Conservation (phyloP, 2,797 vertebrate genomes). For the Ficedula albicollis region DNA sequence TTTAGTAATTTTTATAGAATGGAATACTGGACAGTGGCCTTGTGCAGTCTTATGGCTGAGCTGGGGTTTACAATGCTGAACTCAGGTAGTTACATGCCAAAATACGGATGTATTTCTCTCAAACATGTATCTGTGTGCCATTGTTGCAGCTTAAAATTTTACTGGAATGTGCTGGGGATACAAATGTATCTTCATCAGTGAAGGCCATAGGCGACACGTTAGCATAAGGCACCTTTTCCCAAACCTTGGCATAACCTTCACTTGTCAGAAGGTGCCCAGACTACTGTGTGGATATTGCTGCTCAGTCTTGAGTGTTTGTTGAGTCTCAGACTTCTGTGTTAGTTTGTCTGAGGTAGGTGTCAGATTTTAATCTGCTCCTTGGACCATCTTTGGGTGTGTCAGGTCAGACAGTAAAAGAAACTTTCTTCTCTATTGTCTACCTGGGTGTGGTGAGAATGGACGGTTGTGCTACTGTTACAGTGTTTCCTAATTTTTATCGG, state of each 20-base stretch:
- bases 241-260: neutral
- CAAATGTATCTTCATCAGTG: neutral
- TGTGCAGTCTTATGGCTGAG: neutral
- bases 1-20: slow-evolving; percentile 46
- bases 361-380: neutral
- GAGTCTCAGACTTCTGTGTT: neutral
- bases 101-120: neutral
- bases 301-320: neutral
- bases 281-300: neutral
- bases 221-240: neutral
- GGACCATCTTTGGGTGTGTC: neutral
- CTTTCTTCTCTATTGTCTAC: neutral
- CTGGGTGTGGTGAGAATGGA: neutral
- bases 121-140: neutral
- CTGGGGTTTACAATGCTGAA: neutral
- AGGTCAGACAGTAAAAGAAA: neutral
- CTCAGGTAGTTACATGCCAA: neutral
- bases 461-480: neutral
- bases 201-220: neutral
- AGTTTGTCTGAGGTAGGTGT: neutral
- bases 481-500: neutral
- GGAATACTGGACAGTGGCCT: slow-evolving; percentile 28
- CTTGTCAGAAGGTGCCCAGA: neutral
- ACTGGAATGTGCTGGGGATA: neutral
- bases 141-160: neutral